Conservation (phyloP, 2,113 vertebrate genomes). For the Brachypteracias leptosomus region DNA sequence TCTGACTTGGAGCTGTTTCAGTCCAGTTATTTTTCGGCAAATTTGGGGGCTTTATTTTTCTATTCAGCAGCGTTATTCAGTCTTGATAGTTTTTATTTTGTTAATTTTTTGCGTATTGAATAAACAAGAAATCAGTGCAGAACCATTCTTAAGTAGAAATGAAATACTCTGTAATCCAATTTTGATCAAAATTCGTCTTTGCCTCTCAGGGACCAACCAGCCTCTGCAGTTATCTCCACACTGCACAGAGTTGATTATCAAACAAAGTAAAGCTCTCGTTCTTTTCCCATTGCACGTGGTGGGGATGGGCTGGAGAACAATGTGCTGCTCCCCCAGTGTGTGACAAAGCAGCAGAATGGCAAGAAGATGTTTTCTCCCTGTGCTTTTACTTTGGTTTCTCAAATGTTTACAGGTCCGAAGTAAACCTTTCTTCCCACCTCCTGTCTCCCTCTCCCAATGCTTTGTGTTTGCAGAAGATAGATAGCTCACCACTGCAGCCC, state of each 20-base stretch:
- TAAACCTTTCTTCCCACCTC: background rate
- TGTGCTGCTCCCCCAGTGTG: background rate
- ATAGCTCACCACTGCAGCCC: background rate
- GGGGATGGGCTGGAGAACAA: constrained; percentile 43
- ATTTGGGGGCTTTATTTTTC: background rate
- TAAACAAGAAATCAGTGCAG: constrained; percentile 53
- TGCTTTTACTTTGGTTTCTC: background rate
- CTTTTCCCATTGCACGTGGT: constrained; percentile 11
- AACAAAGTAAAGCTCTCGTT: constrained; percentile 21
- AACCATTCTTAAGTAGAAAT: constrained; percentile 61
- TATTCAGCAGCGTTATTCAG: constrained; percentile 45
- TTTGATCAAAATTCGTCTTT: constrained; percentile 62
- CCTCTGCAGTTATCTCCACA: constrained; percentile 2
- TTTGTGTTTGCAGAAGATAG: background rate
- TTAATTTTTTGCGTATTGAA: constrained; percentile 41
- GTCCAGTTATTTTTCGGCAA: constrained; percentile 7
- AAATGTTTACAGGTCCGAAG: background rate
- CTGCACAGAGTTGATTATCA: constrained; percentile 56
- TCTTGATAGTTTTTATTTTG: constrained; percentile 27
- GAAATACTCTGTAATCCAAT: constrained; percentile 60
- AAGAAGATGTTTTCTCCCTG: background rate
- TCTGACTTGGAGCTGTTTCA: constrained; percentile 42
- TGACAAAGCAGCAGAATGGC: background rate
- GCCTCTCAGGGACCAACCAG: constrained; percentile 10
- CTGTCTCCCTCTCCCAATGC: background rate